Evolutionary conservation across 2,113 vertebrate genomes (phyloP).

Genomic region (Poeciliopsis occidentalis): DNA sequence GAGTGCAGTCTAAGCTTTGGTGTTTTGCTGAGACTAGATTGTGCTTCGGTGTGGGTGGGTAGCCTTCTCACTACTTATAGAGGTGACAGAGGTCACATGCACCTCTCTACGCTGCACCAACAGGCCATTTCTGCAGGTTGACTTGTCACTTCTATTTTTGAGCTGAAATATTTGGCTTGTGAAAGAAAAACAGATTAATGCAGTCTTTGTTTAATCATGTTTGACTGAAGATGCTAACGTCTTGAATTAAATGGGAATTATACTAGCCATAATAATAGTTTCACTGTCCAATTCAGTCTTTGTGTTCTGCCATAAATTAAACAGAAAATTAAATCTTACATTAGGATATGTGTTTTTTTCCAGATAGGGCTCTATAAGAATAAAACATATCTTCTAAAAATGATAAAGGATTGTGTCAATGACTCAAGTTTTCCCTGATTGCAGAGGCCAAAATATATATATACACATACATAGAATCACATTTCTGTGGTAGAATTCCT

Average conservation of each 20-base stretch:
- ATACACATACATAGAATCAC: too few relatives aligned
- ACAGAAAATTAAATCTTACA: neutral
- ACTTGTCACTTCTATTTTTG: neutral
- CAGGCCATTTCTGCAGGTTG: neutral
- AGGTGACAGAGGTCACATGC: neutral
- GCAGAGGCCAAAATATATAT: too few relatives aligned
- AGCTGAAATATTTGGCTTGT: neutral
- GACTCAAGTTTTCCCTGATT: neutral
- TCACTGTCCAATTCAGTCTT: neutral
- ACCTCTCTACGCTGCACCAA: neutral
- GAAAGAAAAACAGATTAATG: neutral
- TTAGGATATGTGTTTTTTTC: too few relatives aligned
- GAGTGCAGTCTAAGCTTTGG: conserved; percentile 11
- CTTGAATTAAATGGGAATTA: too few relatives aligned
- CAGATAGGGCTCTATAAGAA: too few relatives aligned
- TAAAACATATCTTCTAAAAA: too few relatives aligned
- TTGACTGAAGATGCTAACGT: too few relatives aligned
- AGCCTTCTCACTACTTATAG: conserved; percentile 3
- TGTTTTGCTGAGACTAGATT: conserved; percentile 17
- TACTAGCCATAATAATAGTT: neutral
- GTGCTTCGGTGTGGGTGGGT: conserved; percentile 30
- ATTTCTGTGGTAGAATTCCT: too few relatives aligned
- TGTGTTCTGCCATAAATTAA: neutral
- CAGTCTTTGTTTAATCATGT: neutral
- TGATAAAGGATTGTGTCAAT: too few relatives aligned